Conservation (phyloP, 1,140 invertebrate genomes). For the Aplysia californica region DNA sequence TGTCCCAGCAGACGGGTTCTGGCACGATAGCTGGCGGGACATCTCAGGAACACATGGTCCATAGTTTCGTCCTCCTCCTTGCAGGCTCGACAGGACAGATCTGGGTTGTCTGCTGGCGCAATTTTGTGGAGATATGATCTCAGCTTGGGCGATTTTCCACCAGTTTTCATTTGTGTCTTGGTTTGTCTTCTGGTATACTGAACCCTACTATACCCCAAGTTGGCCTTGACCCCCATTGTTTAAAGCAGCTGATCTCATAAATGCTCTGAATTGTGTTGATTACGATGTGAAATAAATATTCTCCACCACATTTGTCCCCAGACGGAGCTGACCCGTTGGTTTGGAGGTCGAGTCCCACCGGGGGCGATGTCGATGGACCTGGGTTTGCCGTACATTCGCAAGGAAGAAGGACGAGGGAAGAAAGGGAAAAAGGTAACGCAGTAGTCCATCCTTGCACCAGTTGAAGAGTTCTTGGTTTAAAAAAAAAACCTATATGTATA, state of each 20-base stretch:
- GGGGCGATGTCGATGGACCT: conserved; percentile 54
- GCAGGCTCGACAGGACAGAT: too few species aligned
- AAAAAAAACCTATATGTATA: neutral
- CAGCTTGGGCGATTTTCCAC: too few species aligned
- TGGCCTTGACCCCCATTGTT: too few species aligned
- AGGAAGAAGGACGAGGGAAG: conserved; percentile 44
- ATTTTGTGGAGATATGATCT: too few species aligned
- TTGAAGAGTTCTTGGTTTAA: neutral
- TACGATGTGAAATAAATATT: too few species aligned
- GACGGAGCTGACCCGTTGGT: conserved; percentile 58
- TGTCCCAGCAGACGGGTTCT: neutral
- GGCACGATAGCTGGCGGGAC: too few species aligned
- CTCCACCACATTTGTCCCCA: too few species aligned
- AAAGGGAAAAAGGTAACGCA: conserved; percentile 42
- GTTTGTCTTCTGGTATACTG: neutral
- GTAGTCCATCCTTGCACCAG: neutral
- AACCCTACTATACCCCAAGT: neutral
- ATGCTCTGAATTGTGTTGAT: too few species aligned
- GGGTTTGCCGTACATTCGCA: conserved; percentile 50
- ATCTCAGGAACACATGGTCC: too few species aligned
- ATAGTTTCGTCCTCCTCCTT: too few species aligned
- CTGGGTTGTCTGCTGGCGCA: too few species aligned
- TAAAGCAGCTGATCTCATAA: too few species aligned
- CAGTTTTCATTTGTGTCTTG: neutral
- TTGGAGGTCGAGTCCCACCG: conserved; percentile 57